Conservation (phyloP, 2,797 vertebrate genomes). For the Pseudochirops corinnae region DNA sequence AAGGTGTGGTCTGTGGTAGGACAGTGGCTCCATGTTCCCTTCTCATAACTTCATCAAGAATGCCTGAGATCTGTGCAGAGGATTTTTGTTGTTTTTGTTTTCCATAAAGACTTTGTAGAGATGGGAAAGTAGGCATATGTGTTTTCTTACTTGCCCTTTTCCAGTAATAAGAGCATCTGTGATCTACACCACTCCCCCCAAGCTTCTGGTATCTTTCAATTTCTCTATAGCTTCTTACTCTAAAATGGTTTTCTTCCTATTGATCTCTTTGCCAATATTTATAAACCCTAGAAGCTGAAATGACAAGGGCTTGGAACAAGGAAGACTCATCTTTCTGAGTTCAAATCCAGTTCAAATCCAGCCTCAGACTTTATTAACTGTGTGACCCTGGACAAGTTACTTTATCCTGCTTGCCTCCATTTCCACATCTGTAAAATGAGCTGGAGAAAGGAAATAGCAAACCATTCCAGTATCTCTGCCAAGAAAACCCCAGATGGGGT, state of each 20-base stretch:
- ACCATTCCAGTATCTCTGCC: not conserved
- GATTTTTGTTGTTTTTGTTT: not conserved
- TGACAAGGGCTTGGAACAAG: not conserved
- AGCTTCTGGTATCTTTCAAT: not conserved
- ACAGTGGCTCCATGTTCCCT: not conserved
- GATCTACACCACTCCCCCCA: not conserved
- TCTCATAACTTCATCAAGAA: not conserved
- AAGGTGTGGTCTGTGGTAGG: not conserved
- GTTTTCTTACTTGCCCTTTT: slow-evolving; percentile 34
- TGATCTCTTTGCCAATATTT: not conserved
- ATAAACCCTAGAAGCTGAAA: not conserved
- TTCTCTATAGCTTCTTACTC: not conserved
- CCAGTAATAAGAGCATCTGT: slow-evolving; percentile 44
- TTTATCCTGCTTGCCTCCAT: not conserved
- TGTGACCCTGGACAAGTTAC: not conserved
- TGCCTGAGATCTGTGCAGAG: not conserved
- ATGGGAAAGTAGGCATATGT: slow-evolving; percentile 2
- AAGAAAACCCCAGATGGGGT: not conserved
- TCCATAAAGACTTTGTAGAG: not conserved
- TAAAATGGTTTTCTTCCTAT: not conserved
- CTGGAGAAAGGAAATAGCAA: not conserved
- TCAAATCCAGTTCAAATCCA: not conserved
- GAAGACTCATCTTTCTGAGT: not conserved
- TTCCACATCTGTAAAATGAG: not conserved
- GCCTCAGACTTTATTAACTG: not conserved